Evolutionary conservation across 2,888 invertebrate genomes (phyloP).

Genomic region (Lycia hirtaria): DNA sequence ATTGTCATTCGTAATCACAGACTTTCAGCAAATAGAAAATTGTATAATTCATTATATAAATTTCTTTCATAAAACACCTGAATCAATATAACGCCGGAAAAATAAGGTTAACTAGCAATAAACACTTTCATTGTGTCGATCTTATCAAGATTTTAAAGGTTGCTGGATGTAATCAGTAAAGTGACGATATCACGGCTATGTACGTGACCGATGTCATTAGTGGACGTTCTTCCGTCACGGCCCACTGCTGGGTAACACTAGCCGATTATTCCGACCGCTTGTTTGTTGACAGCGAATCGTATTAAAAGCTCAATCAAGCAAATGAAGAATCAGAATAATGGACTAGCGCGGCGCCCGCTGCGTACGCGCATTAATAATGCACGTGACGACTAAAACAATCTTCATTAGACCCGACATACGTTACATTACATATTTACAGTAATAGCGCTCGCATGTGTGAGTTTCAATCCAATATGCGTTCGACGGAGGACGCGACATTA

Average conservation of each 20-base stretch:
- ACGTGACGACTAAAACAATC: slow-evolving; percentile 79
- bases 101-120: slow-evolving; percentile 39
- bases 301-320: slow-evolving; percentile 86
- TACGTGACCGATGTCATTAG: slow-evolving; percentile 78
- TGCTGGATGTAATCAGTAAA: slow-evolving; percentile 56
- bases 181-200: slow-evolving; percentile 65
- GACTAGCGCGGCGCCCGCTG: slow-evolving; percentile 72
- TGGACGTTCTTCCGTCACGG: slow-evolving; percentile 48
- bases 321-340: slow-evolving; percentile 85
- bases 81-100: slow-evolving; percentile 17
- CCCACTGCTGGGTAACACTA: slow-evolving; percentile 54
- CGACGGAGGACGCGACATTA: slow-evolving; percentile 46
- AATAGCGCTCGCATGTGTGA: slow-evolving; percentile 49
- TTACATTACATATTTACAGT: slow-evolving; percentile 71
- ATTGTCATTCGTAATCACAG: slow-evolving; percentile 11
- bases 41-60: slow-evolving; percentile 7
- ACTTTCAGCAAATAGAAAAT: slow-evolving; percentile 21
- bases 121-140: slow-evolving; percentile 41
- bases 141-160: slow-evolving; percentile 53
- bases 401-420: slow-evolving; percentile 79
- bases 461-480: slow-evolving; percentile 55
- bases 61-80: slow-evolving; percentile 12
- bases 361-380: slow-evolving; percentile 85
- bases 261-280: slow-evolving; percentile 76
- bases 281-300: slow-evolving; percentile 79